Evolutionary conservation across 2,113 vertebrate species (phyloP).

Genomic region (Vimba vimba): DNA sequence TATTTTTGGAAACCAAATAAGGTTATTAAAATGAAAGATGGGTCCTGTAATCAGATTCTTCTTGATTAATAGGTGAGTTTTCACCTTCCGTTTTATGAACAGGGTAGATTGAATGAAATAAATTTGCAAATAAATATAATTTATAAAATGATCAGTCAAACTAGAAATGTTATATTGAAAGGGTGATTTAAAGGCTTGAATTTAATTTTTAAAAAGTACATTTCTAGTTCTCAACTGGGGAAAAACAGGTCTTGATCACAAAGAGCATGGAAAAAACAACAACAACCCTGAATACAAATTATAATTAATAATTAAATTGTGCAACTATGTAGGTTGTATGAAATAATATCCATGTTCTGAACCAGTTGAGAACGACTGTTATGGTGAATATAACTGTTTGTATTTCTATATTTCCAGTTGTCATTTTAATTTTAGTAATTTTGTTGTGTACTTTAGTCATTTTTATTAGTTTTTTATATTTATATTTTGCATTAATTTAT

Average conservation of each 20-base stretch:
- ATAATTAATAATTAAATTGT: background rate
- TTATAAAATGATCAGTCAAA: background rate
- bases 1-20: constrained; percentile 68
- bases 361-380: background rate
- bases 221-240: background rate
- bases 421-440: background rate
- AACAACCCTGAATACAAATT: too few relatives aligned
- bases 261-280: too few relatives aligned
- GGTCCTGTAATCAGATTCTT: constrained; percentile 13
- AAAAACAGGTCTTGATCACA: too few relatives aligned
- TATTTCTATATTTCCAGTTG: too few relatives aligned
- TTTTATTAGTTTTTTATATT: background rate
- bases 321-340: background rate
- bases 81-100: background rate
- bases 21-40: constrained; percentile 63
- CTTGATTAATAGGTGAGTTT: background rate
- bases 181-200: too few relatives aligned
- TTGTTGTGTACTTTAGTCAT: background rate
- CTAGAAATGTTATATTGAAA: background rate
- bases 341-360: background rate
- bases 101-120: background rate
- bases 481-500: background rate
- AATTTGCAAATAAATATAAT: background rate
- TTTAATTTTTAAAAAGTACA: background rate
- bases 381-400: too few relatives aligned